Conservation (phyloP, 2,113 vertebrate species). For the Cebus imitator region DNA sequence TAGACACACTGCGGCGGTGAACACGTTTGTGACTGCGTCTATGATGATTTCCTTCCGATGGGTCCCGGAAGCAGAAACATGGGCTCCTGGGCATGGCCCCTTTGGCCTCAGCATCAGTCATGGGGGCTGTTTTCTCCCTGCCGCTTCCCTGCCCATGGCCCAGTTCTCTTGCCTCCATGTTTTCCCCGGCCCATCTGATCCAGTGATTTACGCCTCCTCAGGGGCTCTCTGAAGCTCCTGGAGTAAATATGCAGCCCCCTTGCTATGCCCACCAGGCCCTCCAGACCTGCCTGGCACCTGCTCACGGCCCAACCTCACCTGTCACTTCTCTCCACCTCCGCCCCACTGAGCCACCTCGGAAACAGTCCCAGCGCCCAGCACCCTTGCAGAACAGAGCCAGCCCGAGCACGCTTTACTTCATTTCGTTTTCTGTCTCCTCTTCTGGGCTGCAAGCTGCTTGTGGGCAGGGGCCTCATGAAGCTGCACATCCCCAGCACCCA, state of each 20-base stretch:
- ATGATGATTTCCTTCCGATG: not conserved
- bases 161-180: not conserved
- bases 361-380: fast-evolving
- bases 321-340: not conserved
- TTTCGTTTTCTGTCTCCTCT: fast-evolving
- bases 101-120: not conserved
- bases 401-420: fast-evolving
- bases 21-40: fast-evolving
- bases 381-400: fast-evolving
- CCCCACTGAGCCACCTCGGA: not conserved
- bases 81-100: not conserved
- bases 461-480: not conserved
- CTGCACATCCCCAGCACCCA: fast-evolving
- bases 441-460: not conserved
- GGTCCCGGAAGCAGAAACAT: fast-evolving
- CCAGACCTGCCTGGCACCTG: not conserved
- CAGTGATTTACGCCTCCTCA: fast-evolving
- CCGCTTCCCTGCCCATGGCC: not conserved
- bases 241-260: fast-evolving
- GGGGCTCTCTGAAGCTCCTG: not conserved
- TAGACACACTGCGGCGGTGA: not conserved
- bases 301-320: no score
- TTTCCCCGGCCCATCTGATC: not conserved
- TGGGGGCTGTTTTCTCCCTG: no score
- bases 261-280: not conserved